Evolutionary conservation across 2,888 invertebrate genomes (phyloP).

Genomic region (Polyploca ridens): DNA sequence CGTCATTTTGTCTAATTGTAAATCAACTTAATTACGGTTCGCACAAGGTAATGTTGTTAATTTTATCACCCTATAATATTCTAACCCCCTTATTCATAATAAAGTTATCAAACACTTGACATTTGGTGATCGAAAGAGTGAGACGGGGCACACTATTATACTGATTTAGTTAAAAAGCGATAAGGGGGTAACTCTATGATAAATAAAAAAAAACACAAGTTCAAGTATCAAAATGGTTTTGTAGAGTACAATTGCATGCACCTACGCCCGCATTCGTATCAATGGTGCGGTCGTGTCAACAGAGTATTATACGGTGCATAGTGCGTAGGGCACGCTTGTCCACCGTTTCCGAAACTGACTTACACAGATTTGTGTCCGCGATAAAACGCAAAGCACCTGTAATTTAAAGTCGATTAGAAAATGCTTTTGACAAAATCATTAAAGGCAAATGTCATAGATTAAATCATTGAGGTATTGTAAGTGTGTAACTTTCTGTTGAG

Average conservation of each 20-base stretch:
- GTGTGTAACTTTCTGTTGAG: not conserved
- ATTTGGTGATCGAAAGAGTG: no score
- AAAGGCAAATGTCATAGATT: not conserved
- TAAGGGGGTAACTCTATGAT: no score
- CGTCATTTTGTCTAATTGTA: not conserved
- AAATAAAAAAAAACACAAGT: not conserved
- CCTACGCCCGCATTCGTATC: slow-evolving; percentile 16
- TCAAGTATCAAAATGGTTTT: slow-evolving; percentile 32
- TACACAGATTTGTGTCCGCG: not conserved
- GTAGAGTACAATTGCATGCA: not conserved
- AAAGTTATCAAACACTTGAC: no score
- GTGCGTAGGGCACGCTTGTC: slow-evolving; percentile 15
- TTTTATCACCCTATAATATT: no score
- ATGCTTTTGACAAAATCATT: not conserved
- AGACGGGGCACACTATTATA: no score
- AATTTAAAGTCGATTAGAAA: slow-evolving; percentile 9
- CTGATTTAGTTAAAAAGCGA: no score
- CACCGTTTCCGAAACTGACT: not conserved
- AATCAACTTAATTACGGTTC: no score
- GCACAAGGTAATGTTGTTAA: no score
- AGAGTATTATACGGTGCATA: slow-evolving; percentile 13
- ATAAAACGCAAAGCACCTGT: slow-evolving; percentile 5
- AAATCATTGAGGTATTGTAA: not conserved
- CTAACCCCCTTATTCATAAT: no score
- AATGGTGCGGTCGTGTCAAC: slow-evolving; percentile 13